These are phyloP conservation scores for Eubasilissa regina DNA, from an alignment of 1,140 invertebrate genomes.

Conservation along the genomic window DNA sequence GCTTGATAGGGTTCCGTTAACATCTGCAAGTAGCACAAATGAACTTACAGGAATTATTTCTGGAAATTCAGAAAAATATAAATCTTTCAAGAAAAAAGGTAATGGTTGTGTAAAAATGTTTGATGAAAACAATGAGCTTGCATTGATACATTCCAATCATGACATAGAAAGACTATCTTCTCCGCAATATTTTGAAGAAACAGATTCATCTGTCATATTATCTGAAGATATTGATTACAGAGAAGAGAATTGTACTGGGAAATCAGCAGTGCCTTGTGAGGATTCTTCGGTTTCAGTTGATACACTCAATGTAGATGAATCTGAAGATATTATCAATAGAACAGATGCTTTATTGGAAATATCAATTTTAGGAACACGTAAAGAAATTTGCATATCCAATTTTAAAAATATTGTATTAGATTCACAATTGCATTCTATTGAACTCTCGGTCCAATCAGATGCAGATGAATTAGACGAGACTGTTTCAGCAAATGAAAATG, in stretches of 20 bases:
- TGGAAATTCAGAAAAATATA: neutral
- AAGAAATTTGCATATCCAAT: constrained; percentile 9
- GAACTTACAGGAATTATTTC: no score
- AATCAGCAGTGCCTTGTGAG: neutral
- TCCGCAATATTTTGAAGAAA: neutral
- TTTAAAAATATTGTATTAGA: constrained; percentile 5
- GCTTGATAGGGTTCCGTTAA: no score
- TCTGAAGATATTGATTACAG: neutral
- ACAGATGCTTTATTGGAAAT: constrained; percentile 13
- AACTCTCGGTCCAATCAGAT: constrained; percentile 17
- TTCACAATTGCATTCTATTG: neutral
- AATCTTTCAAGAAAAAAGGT: neutral
- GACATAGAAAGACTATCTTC: neutral
- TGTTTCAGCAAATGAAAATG: constrained; percentile 1
- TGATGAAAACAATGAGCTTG: neutral
- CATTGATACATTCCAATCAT: neutral
- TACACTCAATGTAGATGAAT: neutral
- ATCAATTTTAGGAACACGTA: constrained; percentile 24
- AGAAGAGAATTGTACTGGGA: neutral
- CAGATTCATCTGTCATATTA: neutral
- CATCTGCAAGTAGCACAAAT: no score
- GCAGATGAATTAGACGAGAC: neutral
- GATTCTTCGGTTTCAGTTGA: neutral
- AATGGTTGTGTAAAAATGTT: neutral
- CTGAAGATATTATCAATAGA: neutral